phyloP scores from a whole-genome alignment of 2,113 vertebrate species.

The Malaclemys terrapin region DNA sequence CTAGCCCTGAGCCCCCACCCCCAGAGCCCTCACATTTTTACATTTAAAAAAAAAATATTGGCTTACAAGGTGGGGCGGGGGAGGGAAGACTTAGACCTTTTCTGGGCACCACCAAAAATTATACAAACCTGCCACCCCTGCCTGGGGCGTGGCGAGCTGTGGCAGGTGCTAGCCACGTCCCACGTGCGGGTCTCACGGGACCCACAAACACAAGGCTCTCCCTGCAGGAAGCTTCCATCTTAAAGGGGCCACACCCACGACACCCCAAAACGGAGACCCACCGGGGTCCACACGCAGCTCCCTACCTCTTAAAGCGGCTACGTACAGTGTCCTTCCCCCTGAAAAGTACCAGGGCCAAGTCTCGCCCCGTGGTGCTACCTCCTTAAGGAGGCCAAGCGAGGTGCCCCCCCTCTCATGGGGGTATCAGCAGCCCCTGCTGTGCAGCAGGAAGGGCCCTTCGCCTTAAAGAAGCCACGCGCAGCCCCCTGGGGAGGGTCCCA shows the following conservation, averaged over 20 bases:
- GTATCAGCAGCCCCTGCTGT: neutral
- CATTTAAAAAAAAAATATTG: too few species aligned
- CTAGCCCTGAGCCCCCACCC: too few species aligned
- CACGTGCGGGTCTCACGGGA: neutral
- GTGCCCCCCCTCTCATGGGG: neutral
- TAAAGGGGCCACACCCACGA: neutral
- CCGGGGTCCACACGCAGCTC: neutral
- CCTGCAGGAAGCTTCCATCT: neutral
- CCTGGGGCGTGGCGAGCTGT: neutral
- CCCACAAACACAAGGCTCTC: neutral
- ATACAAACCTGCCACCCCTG: neutral
- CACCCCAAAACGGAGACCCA: neutral
- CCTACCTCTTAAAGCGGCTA: neutral
- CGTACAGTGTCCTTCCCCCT: neutral
- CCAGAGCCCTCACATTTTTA: too few species aligned
- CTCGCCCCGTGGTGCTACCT: neutral
- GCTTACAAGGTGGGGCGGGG: too few species aligned
- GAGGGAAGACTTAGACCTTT: too few species aligned
- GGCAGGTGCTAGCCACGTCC: neutral
- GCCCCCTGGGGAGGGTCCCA: neutral
- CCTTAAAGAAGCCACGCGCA: constrained; percentile 23
- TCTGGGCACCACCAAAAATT: too few species aligned
- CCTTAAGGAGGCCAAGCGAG: neutral
- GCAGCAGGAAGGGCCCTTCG: constrained; percentile 2
- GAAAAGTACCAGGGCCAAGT: too few species aligned